These are phyloP conservation scores for Apamea crenata DNA, from an alignment of 2,888 invertebrate species.

Conservation along the genomic window DNA sequence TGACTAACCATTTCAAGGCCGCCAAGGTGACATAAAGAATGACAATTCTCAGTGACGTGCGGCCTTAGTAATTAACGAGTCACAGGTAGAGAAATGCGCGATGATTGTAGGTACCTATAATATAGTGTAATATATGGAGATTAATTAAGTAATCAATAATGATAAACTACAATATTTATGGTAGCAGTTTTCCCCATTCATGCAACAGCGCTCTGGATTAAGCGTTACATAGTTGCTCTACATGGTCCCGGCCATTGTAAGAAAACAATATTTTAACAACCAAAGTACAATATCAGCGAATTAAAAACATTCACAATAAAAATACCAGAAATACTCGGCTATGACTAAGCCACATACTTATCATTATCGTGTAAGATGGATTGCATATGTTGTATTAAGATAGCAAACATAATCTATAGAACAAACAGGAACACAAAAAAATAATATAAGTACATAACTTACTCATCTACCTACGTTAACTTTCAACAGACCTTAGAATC, in stretches of 20 bases:
- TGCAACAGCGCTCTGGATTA: neutral
- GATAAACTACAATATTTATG: neutral
- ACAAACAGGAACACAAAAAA: constrained; percentile 1
- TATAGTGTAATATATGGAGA: neutral
- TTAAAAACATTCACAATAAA: constrained; percentile 15
- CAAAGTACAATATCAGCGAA: constrained; percentile 9
- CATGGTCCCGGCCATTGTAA: neutral
- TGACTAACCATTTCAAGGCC: constrained; percentile 42
- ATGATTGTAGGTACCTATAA: neutral
- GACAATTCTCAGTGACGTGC: constrained; percentile 38
- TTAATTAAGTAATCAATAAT: too few relatives aligned
- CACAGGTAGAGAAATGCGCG: constrained; percentile 16
- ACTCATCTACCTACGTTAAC: constrained; percentile 12
- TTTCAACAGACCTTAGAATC: neutral
- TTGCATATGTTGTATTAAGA: constrained; percentile 30
- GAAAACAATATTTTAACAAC: neutral
- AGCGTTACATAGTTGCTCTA: neutral
- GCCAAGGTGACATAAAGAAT: constrained; percentile 37
- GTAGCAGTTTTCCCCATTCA: neutral
- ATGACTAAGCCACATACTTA: constrained; percentile 33
- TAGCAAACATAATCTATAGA: constrained; percentile 15
- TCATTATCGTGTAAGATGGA: constrained; percentile 32
- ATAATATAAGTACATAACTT: neutral
- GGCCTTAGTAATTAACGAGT: constrained; percentile 16
- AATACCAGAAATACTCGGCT: constrained; percentile 20